These are phyloP conservation scores for Baryphthengus martii DNA, from an alignment of 2,113 vertebrate genomes.

Conservation along the genomic window DNA sequence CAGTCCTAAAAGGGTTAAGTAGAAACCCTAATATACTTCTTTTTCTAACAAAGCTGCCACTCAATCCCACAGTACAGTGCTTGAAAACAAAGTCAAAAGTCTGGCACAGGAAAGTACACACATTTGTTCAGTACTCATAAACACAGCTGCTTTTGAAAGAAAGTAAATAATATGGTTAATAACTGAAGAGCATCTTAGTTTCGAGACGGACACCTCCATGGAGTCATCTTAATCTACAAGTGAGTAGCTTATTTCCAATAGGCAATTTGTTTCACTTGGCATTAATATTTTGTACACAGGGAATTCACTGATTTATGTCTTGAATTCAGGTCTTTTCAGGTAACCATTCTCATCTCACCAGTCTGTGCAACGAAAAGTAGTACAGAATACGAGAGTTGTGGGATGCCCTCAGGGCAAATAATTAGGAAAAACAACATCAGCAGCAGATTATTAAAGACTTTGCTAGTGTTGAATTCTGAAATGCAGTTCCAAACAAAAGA, in stretches of 20 bases:
- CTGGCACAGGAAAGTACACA: conserved; percentile 88
- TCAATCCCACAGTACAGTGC: conserved; percentile 89
- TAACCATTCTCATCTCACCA: not conserved
- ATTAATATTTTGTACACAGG: not conserved
- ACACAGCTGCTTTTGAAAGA: conserved; percentile 89
- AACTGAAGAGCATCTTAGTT: conserved; percentile 60
- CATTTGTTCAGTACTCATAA: conserved; percentile 89
- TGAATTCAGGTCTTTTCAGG: conserved; percentile 1
- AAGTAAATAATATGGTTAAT: conserved; percentile 67
- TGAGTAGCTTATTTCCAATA: conserved; percentile 1
- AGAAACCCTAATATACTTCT: conserved; percentile 73
- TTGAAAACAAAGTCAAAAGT: conserved; percentile 84
- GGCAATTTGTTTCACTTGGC: not conserved
- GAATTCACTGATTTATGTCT: not conserved
- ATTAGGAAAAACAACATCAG: conserved; percentile 40
- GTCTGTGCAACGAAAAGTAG: conserved; percentile 29
- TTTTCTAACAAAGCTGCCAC: conserved; percentile 85
- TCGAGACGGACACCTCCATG: conserved; percentile 26
- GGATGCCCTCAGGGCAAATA: conserved; percentile 25
- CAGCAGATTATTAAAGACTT: conserved; percentile 54
- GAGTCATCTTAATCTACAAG: conserved; percentile 64
- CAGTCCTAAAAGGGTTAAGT: conserved; percentile 77
- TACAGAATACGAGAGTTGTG: not conserved
- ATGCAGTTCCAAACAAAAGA: conserved; percentile 39
- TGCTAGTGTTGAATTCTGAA: conserved; percentile 59